Evolutionary conservation across 2,113 vertebrate species (phyloP).

Genomic region (Hyperopisus bebe): DNA sequence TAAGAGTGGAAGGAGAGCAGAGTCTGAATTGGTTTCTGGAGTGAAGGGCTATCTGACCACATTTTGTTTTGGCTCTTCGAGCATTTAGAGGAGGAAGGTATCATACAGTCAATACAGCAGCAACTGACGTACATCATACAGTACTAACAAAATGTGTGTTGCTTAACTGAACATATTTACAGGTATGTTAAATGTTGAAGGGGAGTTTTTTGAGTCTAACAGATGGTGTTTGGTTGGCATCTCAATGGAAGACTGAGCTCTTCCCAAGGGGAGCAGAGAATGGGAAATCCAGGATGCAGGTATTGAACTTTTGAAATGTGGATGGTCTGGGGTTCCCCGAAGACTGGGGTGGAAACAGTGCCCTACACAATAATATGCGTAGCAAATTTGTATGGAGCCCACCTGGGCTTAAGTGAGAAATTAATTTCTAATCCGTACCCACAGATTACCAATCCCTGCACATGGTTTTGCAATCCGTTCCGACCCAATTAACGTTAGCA

Average conservation of each 20-base stretch:
- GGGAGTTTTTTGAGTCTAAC: background rate
- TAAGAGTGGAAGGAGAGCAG: conserved; percentile 59
- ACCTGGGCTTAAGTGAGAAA: too few species aligned
- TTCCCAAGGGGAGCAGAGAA: background rate
- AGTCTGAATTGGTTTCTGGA: conserved; percentile 63
- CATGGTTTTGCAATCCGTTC: too few species aligned
- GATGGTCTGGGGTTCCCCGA: background rate
- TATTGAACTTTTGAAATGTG: background rate
- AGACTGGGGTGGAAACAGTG: background rate
- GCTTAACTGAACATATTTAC: background rate
- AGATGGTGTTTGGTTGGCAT: background rate
- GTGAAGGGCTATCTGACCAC: background rate
- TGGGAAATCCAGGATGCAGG: background rate
- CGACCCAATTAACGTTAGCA: too few species aligned
- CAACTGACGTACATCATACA: background rate
- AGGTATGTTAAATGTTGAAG: background rate
- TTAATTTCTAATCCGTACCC: too few species aligned
- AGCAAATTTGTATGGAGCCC: background rate
- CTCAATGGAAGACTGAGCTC: background rate
- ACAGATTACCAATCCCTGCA: too few species aligned
- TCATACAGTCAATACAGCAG: background rate
- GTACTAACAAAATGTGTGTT: background rate
- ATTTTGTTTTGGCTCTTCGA: background rate
- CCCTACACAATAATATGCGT: background rate
- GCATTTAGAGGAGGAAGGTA: background rate